Percentiles rank a stretch among this genome's conserved stretches.
These are phyloP conservation scores for Dasypus novemcinctus DNA, from an alignment of 2,113 vertebrate genomes.

Conservation along the genomic window DNA sequence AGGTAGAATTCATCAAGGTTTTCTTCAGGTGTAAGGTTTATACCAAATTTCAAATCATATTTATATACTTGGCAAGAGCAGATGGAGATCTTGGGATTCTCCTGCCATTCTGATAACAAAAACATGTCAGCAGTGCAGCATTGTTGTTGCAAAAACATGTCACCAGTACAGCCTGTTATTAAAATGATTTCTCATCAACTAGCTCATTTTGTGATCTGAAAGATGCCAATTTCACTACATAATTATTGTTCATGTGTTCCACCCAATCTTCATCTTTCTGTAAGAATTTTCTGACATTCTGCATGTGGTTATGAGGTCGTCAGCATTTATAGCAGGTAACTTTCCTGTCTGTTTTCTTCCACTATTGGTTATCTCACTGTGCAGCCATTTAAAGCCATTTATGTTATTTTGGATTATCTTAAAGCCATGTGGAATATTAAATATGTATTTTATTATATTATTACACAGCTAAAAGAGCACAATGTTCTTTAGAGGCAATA, in stretches of 20 bases:
- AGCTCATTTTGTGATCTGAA: background rate
- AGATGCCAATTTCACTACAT: background rate
- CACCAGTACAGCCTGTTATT: background rate
- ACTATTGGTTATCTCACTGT: background rate
- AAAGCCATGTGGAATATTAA: conserved; percentile 52
- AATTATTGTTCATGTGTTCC: background rate
- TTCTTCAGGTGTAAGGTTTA: background rate
- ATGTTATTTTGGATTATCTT: conserved; percentile 28
- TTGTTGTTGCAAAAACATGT: background rate
- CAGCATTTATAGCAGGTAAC: background rate
- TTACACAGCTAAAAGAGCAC: conserved; percentile 23
- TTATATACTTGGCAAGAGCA: background rate
- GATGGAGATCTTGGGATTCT: background rate
- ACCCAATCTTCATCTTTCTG: background rate
- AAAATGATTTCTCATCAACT: background rate
- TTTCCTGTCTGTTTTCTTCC: conserved; percentile 23
- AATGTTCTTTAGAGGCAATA: conserved; percentile 16
- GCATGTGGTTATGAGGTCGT: background rate
- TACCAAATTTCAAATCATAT: background rate
- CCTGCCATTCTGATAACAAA: background rate
- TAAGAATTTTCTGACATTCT: background rate
- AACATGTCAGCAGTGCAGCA: background rate
- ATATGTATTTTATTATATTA: conserved; percentile 56
- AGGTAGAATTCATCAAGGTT: background rate
- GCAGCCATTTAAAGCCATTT: conserved; percentile 12